Base-by-base conservation (phyloP, 1,140 invertebrate species). In the Hylaeus volcanicus region DNA sequence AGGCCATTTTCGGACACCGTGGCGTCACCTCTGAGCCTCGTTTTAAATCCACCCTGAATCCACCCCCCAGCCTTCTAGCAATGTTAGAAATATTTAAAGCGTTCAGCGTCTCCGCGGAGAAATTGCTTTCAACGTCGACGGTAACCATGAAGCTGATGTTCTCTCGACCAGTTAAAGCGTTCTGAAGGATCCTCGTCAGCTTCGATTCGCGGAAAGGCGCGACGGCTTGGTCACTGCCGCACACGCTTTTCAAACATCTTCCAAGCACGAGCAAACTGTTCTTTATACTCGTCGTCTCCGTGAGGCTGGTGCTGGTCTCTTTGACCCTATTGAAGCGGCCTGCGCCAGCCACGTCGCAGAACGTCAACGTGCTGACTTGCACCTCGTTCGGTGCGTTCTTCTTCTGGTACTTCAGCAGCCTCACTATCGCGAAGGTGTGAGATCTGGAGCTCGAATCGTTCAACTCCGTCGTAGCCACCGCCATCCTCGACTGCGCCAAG, bases 281-380 rank as follows among this genome's bases (percentile, higher is more conserved):
- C 90, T 99, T 99, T 79, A 99, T 99, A 81, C 96, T 96, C 63
- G 96, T 95, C 0, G 97, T 96, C 93, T 99, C 98, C 86, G 95
- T 96, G 43, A 98, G 92, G 12, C 97, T 91, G 3, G 95, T 95
- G 45, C 96, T 97, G 12, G 93, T 93, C 91, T 96, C 97, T 15
- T 94, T 92, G 0, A 96, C 96, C 90, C 97, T 98, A 63, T 95
- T 95, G 15, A 95, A 94, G 14, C 98, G 94, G 91, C 98, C 98
- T 12, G 96, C 95, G 0, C 98, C 98, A 66, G 98, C 98, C 76
- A 99, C 92, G 94, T 99, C 98, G 92, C 97, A 97, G 84, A 98
- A 96, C 3, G 96, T 95, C 75, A 97, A 93, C 1, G 89, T 88
- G 55, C 83, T 89, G 0, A 89, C 72, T 74, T 85, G 58, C 0